Evolutionary conservation across 2,888 invertebrate genomes (phyloP).

Genomic region (Drosophila histrio): DNA sequence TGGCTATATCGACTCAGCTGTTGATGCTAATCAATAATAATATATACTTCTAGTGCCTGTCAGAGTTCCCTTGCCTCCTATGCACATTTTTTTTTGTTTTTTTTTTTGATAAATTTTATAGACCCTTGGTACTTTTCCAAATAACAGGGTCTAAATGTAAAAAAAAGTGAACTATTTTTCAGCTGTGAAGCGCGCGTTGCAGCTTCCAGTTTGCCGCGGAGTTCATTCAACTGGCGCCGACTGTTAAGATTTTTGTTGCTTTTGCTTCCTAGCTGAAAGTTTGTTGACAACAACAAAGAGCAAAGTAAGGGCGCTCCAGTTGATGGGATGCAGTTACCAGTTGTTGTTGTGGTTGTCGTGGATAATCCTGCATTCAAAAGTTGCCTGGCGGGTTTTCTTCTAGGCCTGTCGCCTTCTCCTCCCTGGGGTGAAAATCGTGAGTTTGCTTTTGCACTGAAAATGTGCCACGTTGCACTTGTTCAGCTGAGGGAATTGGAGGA

Average conservation of each 20-base stretch:
- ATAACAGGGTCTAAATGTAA: too few relatives aligned
- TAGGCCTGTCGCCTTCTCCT: slow-evolving; percentile 8
- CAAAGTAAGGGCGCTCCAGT: slow-evolving; percentile 71
- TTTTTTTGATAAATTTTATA: too few relatives aligned
- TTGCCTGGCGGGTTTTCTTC: slow-evolving; percentile 53
- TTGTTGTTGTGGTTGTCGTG: slow-evolving; percentile 38
- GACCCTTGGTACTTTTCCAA: too few relatives aligned
- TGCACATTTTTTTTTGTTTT: too few relatives aligned
- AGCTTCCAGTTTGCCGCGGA: slow-evolving; percentile 35
- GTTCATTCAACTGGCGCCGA: slow-evolving; percentile 76
- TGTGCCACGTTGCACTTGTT: slow-evolving; percentile 77
- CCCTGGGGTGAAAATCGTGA: slow-evolving; percentile 75
- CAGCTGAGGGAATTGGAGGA: slow-evolving; percentile 45
- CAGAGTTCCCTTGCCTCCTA: too few relatives aligned
- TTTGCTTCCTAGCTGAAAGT: slow-evolving; percentile 62
- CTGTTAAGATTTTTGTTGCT: slow-evolving; percentile 62
- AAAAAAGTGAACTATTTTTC: slow-evolving; percentile 54
- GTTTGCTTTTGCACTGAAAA: slow-evolving; percentile 58
- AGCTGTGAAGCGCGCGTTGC: slow-evolving; percentile 37
- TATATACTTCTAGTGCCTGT: too few relatives aligned
- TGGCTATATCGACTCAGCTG: too few relatives aligned
- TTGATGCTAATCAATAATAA: too few relatives aligned
- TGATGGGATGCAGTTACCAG: slow-evolving; percentile 67
- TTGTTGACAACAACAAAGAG: slow-evolving; percentile 52
- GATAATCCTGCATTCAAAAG: slow-evolving; percentile 74